A percentile compares a stretch with the other conserved stretches of the same genome.
Evolutionary conservation across 2,888 invertebrate genomes (phyloP).

Genomic region (Eupeodes luniger): DNA sequence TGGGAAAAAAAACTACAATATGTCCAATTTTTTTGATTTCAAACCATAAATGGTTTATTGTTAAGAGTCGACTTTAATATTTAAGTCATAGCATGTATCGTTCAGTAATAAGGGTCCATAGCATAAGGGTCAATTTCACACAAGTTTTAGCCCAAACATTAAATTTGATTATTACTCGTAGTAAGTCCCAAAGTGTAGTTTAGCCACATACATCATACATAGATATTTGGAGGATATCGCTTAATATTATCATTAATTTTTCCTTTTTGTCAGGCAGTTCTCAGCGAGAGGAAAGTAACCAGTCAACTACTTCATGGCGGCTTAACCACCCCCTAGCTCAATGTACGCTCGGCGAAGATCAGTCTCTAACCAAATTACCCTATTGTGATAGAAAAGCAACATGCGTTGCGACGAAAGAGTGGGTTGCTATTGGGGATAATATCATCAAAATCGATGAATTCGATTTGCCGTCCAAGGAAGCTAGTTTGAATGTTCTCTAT

Average conservation of each 20-base stretch:
- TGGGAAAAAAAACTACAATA: too few relatives aligned
- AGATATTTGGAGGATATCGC: too few relatives aligned
- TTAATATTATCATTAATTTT: neutral
- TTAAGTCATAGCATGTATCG: too few relatives aligned
- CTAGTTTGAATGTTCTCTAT: conserved; percentile 75
- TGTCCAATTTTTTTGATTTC: too few relatives aligned
- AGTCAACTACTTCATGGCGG: conserved; percentile 78
- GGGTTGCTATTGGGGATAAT: conserved; percentile 29
- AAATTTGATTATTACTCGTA: too few relatives aligned
- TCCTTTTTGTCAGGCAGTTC: conserved; percentile 81
- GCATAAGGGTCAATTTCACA: too few relatives aligned
- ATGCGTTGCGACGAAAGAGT: conserved; percentile 34
- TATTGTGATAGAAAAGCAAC: conserved; percentile 52
- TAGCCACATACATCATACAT: too few relatives aligned
- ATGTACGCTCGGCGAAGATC: conserved; percentile 49
- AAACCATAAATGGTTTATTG: too few relatives aligned
- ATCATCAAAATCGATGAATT: conserved; percentile 76
- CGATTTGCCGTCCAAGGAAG: conserved; percentile 76
- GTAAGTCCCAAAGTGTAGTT: too few relatives aligned
- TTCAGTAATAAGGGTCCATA: too few relatives aligned
- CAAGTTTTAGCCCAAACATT: too few relatives aligned
- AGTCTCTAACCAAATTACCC: conserved; percentile 60
- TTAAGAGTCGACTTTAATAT: too few relatives aligned
- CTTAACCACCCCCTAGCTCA: conserved; percentile 64
- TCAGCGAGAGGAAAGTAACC: conserved; percentile 81